Conservation (phyloP, 2,797 vertebrate genomes). For the Phalanger gymnotis region DNA sequence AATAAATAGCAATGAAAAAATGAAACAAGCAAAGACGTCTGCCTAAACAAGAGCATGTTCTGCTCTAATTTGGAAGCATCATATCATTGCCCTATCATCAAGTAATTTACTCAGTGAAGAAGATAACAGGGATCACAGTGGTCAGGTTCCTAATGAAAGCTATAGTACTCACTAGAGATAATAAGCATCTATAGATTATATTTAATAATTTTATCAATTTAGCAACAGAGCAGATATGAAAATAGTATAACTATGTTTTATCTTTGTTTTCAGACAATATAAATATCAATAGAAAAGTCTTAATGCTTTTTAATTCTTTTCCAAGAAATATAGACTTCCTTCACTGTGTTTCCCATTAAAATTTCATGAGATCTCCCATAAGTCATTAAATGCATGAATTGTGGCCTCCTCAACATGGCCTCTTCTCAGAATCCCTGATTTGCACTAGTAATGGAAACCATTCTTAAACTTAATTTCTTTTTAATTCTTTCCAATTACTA, state of each 20-base stretch:
- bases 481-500: conserved; percentile 53
- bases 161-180: conserved; percentile 1
- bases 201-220: conserved; percentile 26
- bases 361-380: conserved; percentile 9
- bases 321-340: conserved; percentile 49
- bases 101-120: background rate
- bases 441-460: conserved; percentile 41
- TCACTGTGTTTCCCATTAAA: conserved; percentile 44
- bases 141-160: background rate
- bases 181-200: conserved; percentile 14
- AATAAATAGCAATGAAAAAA: background rate
- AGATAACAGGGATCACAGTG: background rate
- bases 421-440: conserved; percentile 51
- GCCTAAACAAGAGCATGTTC: background rate
- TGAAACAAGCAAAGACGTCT: background rate
- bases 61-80: background rate
- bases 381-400: conserved; percentile 44
- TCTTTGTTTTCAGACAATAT: background rate
- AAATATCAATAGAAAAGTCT: conserved; percentile 24
- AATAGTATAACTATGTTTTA: background rate
- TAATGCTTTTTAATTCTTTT: conserved; percentile 53
- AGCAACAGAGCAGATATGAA: conserved; percentile 25
- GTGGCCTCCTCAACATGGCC: conserved; percentile 27
- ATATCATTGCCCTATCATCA: background rate
- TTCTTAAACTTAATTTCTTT: conserved; percentile 58